Evolutionary conservation across 2,888 invertebrate genomes (phyloP).

Genomic region (Dromius quadrimaculatus): DNA sequence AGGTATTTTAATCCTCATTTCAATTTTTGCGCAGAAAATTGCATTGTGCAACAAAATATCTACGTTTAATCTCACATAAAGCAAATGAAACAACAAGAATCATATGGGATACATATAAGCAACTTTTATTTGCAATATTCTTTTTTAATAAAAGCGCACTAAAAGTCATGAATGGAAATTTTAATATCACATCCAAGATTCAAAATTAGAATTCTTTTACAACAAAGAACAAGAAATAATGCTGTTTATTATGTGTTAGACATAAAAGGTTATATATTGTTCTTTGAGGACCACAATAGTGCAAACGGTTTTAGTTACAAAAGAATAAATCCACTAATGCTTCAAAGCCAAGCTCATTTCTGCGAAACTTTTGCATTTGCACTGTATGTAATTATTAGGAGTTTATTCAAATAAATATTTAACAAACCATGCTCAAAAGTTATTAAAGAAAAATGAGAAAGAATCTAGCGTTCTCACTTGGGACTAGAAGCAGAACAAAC

Average conservation of each 20-base stretch:
- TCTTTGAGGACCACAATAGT: too few species aligned
- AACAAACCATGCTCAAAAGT: conserved; percentile 29
- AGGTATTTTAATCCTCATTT: too few species aligned
- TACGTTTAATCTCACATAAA: too few species aligned
- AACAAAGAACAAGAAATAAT: conserved; percentile 24
- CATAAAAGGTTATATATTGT: conserved; percentile 9
- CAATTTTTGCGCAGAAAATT: too few species aligned
- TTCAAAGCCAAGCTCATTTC: neutral
- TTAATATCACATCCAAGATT: conserved; percentile 29
- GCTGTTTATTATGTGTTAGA: neutral
- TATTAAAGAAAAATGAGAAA: conserved; percentile 12
- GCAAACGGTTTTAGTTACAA: too few species aligned
- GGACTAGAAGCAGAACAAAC: conserved; percentile 8
- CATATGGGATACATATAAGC: too few species aligned
- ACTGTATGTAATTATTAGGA: conserved; percentile 22
- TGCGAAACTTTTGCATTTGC: conserved; percentile 23
- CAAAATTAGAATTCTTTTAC: conserved; percentile 30
- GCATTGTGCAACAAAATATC: too few species aligned
- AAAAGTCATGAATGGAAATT: conserved; percentile 17
- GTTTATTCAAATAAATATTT: too few species aligned
- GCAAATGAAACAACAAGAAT: too few species aligned
- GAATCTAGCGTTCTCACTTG: neutral
- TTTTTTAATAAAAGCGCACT: conserved; percentile 22
- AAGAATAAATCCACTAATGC: too few species aligned
- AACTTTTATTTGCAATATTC: conserved; percentile 23